These are phyloP conservation scores for Hylia prasina DNA, from an alignment of 2,113 vertebrate species.

Conservation along the genomic window DNA sequence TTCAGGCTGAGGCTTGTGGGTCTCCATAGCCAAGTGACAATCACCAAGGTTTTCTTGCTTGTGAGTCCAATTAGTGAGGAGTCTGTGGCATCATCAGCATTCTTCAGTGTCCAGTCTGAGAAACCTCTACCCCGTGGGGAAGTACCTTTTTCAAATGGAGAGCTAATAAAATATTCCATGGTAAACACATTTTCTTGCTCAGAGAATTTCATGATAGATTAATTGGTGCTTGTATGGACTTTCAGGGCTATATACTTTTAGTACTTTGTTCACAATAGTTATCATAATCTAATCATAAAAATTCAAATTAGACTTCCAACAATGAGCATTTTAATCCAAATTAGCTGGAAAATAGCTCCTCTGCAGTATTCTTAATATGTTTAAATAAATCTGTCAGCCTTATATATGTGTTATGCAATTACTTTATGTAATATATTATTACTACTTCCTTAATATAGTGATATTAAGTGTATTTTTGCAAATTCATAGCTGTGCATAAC, in stretches of 20 bases:
- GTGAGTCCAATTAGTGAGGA: neutral
- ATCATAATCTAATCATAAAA: conserved; percentile 56
- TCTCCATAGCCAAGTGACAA: neutral
- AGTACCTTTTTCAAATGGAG: neutral
- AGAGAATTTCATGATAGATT: neutral
- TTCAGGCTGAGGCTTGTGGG: neutral
- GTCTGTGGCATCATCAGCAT: neutral
- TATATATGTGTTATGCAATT: conserved; percentile 15
- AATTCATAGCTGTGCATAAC: neutral
- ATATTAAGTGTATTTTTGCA: conserved; percentile 2
- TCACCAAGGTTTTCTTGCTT: neutral
- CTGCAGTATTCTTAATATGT: conserved; percentile 20
- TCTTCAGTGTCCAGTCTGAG: neutral
- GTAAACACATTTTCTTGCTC: conserved; percentile 32
- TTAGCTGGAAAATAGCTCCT: conserved; percentile 5
- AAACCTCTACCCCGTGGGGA: neutral
- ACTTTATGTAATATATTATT: neutral
- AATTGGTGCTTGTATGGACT: conserved; percentile 29
- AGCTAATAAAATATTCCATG: conserved; percentile 18
- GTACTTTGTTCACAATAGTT: neutral
- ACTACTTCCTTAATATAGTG: neutral
- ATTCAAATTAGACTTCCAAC: conserved; percentile 52
- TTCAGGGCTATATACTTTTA: conserved; percentile 32
- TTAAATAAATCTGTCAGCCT: conserved; percentile 22
- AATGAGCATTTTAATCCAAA: neutral